A percentile compares a stretch with the other conserved stretches of the same genome.
Conservation (phyloP, 64 coral and sea anemone species). For the Pocillopora damicornis region DNA sequence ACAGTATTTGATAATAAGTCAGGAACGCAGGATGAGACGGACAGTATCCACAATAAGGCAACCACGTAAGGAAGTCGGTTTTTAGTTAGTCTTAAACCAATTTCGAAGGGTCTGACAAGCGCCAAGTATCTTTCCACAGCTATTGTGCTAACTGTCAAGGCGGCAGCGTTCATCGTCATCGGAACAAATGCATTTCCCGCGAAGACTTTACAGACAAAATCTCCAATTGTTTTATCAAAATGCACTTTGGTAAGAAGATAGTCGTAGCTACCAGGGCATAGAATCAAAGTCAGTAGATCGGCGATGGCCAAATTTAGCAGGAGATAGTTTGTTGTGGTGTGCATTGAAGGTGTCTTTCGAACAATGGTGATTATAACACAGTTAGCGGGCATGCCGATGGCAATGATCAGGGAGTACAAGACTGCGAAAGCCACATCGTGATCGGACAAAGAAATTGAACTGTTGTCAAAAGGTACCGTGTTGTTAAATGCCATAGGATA, state of each 20-base stretch:
- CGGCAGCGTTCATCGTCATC: neutral
- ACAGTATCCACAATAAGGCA: neutral
- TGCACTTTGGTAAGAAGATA: neutral
- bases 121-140: neutral
- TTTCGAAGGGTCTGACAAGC: neutral
- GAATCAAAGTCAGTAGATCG: slow-evolving; percentile 11
- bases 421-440: slow-evolving; percentile 6
- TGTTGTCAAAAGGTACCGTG: neutral
- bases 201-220: slow-evolving; percentile 3
- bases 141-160: neutral
- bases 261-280: neutral
- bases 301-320: slow-evolving; percentile 25
- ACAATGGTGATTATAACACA: slow-evolving; percentile 17
- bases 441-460: neutral
- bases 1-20: neutral
- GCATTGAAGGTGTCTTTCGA: slow-evolving; percentile 19
- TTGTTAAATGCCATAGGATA: neutral
- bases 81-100: neutral
- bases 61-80: neutral
- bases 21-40: neutral
- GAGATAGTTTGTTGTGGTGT: slow-evolving; percentile 40
- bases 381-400: slow-evolving; percentile 13
- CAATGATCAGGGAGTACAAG: slow-evolving; percentile 17
- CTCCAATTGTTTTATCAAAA: neutral
- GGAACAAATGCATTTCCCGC: slow-evolving; percentile 7